phyloP scores from a whole-genome alignment of 2,888 invertebrate species.

The Enoplolaimus lenunculus region DNA sequence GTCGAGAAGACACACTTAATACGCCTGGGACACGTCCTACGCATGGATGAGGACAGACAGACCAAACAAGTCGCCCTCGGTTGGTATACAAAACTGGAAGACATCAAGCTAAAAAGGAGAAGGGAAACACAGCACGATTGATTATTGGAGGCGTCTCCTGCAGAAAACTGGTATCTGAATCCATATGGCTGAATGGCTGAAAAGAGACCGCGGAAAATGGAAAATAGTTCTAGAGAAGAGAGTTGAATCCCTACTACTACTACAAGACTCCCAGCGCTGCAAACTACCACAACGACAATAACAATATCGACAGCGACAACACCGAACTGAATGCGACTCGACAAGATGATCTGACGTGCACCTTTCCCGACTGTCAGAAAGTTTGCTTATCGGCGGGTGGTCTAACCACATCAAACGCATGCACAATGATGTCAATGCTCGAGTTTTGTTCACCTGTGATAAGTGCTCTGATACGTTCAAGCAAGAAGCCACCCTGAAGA shows the following conservation, averaged over 20 bases:
- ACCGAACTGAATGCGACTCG: neutral
- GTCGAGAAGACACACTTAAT: neutral
- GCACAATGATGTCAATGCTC: neutral
- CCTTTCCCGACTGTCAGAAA: neutral
- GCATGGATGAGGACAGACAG: neutral
- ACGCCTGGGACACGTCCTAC: neutral
- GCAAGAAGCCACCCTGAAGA: constrained; percentile 7
- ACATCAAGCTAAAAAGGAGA: neutral
- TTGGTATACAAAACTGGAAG: constrained; percentile 2
- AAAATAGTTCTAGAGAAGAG: neutral
- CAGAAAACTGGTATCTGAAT: neutral
- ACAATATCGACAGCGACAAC: neutral
- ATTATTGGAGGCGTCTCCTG: constrained; percentile 5
- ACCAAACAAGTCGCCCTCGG: constrained; percentile 2
- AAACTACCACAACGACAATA: neutral
- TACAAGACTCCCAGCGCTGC: neutral
- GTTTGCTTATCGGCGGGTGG: neutral
- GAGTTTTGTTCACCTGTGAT: neutral
- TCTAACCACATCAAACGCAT: constrained; percentile 5
- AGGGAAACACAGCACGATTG: neutral
- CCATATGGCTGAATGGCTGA: neutral
- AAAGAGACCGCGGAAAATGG: neutral
- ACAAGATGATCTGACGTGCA: neutral
- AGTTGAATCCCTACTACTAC: constrained; percentile 1
- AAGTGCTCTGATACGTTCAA: constrained; percentile 8